Base-by-base conservation (phyloP, 2,888 invertebrate genomes). In the Pseudoips prasinana region DNA sequence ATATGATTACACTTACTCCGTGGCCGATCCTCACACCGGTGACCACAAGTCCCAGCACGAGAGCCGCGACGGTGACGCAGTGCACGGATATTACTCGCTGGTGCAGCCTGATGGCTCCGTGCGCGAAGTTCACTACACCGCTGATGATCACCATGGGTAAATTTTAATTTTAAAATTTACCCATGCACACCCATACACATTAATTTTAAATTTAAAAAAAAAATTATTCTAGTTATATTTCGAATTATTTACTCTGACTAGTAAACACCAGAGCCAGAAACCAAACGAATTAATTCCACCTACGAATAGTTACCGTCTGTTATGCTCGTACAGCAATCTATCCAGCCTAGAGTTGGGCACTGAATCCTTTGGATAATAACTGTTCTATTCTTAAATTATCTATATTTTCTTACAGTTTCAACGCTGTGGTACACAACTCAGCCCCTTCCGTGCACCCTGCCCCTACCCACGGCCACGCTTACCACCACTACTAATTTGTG, bases 21-120 rank as follows among this genome's bases (percentile, higher is more conserved):
- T 90, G 40, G 69, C 85, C 11, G 90, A 90, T 72, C 85, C 84
- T 4, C 90, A 90, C 62, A 90, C 90, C 48, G 91, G 90, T n/a
- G 90, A 91, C 76, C 87, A 90, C 72, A 90, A 91, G 68, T 74
- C 77, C 31, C 89, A 89, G 72, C 86, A 89, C 59, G 90, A 90
- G 66, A 66, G 65, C 60, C 79, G 85, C 59, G 90, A 90, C 51
- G 90, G 90, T 11, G 90, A 89, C 60, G 72, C 77, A 28, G 92
- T 92, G 27, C 89, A 90, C 62, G 92, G 92, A 25, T 89, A 89
- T 68, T 92, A 92, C 75, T 87, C 88, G n/a, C 72, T 91, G 18
- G 74, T 81, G 44, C 85, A 87, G 52, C 80, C 87, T 27, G 83
- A 78, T 7, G 79, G 55, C 19, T 47, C 86, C 51, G 63, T 84